Percentiles rank a stretch among this genome's conserved stretches.
Conservation (phyloP, 2,113 vertebrate species). For the Australoheros scitulus region DNA sequence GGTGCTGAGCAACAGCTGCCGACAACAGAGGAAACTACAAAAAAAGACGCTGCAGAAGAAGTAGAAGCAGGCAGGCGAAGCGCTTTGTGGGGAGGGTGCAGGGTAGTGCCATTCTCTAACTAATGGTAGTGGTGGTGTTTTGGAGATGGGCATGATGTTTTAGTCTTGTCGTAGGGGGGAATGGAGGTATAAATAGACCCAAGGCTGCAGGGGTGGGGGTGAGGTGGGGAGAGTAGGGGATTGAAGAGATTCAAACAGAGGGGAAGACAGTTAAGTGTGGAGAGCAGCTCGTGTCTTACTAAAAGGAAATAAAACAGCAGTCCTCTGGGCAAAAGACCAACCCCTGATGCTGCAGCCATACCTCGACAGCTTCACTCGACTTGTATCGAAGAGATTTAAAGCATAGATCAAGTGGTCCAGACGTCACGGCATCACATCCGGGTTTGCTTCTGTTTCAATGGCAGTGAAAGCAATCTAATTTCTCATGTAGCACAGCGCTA, state of each 20-base stretch:
- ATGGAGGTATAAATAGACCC: constrained; percentile 54
- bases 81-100: not conserved
- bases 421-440: not conserved
- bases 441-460: too few relatives aligned
- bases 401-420: not conserved
- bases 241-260: constrained; percentile 32
- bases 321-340: constrained; percentile 18
- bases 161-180: constrained; percentile 28
- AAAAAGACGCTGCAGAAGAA: constrained; percentile 18
- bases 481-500: too few relatives aligned
- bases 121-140: constrained; percentile 33
- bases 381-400: not conserved
- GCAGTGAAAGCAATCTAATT: too few relatives aligned
- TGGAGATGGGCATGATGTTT: constrained; percentile 44
- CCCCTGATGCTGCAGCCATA: not conserved
- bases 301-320: constrained; percentile 7
- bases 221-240: not conserved
- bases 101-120: constrained; percentile 10
- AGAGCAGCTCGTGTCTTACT: constrained; percentile 18
- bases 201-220: not conserved
- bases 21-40: constrained; percentile 53
- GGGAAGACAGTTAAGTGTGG: constrained; percentile 27
- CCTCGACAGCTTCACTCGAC: not conserved
- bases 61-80: constrained; percentile 13
- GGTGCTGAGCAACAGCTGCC: constrained; percentile 72